phyloP scores from a whole-genome alignment of 2,113 vertebrate genomes.

The Myotis brandtii region DNA sequence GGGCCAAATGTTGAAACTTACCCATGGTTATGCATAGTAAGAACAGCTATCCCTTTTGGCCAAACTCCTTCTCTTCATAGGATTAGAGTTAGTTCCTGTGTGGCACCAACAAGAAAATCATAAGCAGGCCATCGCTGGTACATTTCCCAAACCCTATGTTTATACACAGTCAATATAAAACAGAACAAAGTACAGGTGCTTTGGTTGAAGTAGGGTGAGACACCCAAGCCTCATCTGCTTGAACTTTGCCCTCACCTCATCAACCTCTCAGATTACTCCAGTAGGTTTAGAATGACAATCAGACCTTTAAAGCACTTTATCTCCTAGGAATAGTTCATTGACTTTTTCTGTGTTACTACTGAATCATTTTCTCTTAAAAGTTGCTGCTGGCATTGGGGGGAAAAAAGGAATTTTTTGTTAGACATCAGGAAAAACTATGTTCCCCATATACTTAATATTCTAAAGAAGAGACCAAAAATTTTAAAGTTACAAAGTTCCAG shows the following conservation, averaged over 20 bases:
- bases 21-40: neutral
- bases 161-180: neutral
- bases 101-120: neutral
- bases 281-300: neutral
- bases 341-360: neutral
- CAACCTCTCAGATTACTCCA: neutral
- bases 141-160: neutral
- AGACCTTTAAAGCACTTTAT: neutral
- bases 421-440: neutral
- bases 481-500: neutral
- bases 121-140: neutral
- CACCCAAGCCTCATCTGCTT: neutral
- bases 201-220: neutral
- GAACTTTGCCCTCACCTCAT: neutral
- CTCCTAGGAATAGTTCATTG: neutral
- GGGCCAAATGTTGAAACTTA: neutral
- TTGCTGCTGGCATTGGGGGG: neutral
- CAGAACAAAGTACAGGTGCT: neutral
- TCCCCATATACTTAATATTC: neutral
- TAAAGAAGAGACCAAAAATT: neutral
- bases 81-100: neutral
- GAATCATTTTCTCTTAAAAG: neutral
- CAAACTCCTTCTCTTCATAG: neutral
- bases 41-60: neutral
- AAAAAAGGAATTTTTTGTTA: neutral